Percentiles rank a stretch among this genome's conserved stretches.
These are phyloP conservation scores for Castor canadensis DNA, from an alignment of 2,113 vertebrate genomes.

Conservation along the genomic window DNA sequence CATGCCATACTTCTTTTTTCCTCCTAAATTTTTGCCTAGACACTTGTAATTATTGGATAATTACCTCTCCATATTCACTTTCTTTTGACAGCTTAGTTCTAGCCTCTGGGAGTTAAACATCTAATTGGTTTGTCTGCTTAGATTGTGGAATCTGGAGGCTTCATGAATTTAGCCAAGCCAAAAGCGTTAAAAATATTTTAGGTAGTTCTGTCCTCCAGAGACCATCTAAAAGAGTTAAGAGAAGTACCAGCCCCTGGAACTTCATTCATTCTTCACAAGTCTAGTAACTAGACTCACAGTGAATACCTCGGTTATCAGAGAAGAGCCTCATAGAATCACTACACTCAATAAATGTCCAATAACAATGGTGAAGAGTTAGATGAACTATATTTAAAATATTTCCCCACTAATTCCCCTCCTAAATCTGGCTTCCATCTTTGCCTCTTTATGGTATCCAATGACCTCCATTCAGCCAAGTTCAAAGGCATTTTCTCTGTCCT, in stretches of 20 bases:
- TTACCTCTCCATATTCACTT: conserved; percentile 38
- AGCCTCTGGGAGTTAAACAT: conserved; percentile 60
- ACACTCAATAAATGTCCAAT: conserved; percentile 79
- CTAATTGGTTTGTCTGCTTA: conserved; percentile 59
- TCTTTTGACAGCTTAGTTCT: conserved; percentile 61
- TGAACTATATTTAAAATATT: conserved; percentile 78
- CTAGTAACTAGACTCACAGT: not conserved
- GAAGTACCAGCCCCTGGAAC: not conserved
- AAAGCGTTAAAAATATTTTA: not conserved
- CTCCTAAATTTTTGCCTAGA: conserved; percentile 44
- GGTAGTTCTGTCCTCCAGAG: not conserved
- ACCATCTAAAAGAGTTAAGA: not conserved
- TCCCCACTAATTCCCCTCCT: conserved; percentile 69
- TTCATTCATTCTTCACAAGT: conserved; percentile 4
- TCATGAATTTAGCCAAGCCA: conserved; percentile 36
- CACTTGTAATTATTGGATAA: conserved; percentile 67
- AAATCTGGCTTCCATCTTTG: conserved; percentile 81
- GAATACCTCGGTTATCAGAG: conserved; percentile 51
- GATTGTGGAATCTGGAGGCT: conserved; percentile 40
- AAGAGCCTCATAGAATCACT: conserved; percentile 18
- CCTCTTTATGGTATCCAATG: conserved; percentile 78
- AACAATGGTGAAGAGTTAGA: conserved; percentile 75
- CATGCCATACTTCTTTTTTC: conserved; percentile 15
- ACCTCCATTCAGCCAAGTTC: conserved; percentile 80
- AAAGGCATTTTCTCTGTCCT: conserved; percentile 79